Evolutionary conservation across 2,888 invertebrate genomes (phyloP).

Genomic region (Anthrax anthrax): DNA sequence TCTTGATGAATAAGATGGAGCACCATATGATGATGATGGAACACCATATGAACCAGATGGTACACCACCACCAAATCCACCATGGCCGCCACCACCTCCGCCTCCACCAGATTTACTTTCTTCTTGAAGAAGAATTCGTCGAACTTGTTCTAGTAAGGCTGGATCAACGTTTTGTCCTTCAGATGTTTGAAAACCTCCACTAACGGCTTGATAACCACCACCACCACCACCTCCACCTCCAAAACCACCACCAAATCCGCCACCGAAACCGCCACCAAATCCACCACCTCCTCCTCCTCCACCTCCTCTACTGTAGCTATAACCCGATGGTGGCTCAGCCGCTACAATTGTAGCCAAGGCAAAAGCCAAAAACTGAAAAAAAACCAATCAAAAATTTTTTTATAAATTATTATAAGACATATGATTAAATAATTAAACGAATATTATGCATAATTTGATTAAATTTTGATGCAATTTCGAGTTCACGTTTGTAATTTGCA

Average conservation of each 20-base stretch:
- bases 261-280: slow-evolving; percentile 36
- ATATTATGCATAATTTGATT: too few species aligned
- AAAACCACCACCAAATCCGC: slow-evolving; percentile 30
- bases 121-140: slow-evolving; percentile 71
- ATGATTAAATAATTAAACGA: too few species aligned
- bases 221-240: slow-evolving; percentile 43
- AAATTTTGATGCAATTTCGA: too few species aligned
- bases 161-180: slow-evolving; percentile 73
- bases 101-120: slow-evolving; percentile 49
- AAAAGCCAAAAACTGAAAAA: slow-evolving; percentile 65
- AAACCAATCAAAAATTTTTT: slow-evolving; percentile 6
- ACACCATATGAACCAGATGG: slow-evolving; percentile 52
- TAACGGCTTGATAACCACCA: slow-evolving; percentile 61
- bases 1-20: slow-evolving; percentile 36
- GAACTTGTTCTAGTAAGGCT: slow-evolving; percentile 66
- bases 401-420: slow-evolving; percentile 6
- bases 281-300: slow-evolving; percentile 39
- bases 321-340: slow-evolving; percentile 64
- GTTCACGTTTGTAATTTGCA: too few species aligned
- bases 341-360: slow-evolving; percentile 59
- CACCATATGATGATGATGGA: slow-evolving; percentile 54
- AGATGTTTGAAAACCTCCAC: slow-evolving; percentile 63
- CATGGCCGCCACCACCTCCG: slow-evolving; percentile 37
- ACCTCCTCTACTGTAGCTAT: slow-evolving; percentile 56
- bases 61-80: slow-evolving; percentile 32